Evolutionary conservation across 2,113 vertebrate genomes (phyloP).

Genomic region (Nestor notabilis): DNA sequence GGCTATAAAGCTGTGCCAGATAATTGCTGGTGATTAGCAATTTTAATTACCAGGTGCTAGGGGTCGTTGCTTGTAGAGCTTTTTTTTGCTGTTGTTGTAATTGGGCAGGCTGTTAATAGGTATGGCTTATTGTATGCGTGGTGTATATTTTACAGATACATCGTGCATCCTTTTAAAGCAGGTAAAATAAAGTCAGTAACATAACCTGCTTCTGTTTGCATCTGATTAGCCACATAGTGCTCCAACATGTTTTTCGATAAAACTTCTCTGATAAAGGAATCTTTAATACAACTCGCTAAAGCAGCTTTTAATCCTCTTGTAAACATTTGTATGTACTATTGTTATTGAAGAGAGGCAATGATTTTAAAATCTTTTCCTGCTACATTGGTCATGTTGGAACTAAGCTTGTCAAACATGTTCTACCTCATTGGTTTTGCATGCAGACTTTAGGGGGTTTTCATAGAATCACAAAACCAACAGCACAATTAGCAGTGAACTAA

Average conservation of each 20-base stretch:
- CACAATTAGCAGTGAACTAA: slow-evolving; percentile 49
- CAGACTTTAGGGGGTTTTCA: slow-evolving; percentile 54
- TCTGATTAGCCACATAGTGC: not conserved
- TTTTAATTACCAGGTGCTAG: slow-evolving; percentile 92
- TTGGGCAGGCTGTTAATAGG: slow-evolving; percentile 75
- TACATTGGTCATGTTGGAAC: slow-evolving; percentile 30
- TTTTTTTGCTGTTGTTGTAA: slow-evolving; percentile 52
- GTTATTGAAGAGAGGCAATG: slow-evolving; percentile 41
- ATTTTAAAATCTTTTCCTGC: slow-evolving; percentile 48
- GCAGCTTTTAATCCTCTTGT: slow-evolving; percentile 60
- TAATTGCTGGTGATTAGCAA: slow-evolving; percentile 91
- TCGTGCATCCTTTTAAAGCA: slow-evolving; percentile 53
- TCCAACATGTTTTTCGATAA: slow-evolving; percentile 34
- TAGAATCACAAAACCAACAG: slow-evolving; percentile 62
- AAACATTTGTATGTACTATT: slow-evolving; percentile 54
- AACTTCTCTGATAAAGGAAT: slow-evolving; percentile 1
- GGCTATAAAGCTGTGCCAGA: slow-evolving; percentile 78
- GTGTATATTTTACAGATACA: slow-evolving; percentile 62
- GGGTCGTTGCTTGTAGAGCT: slow-evolving; percentile 64
- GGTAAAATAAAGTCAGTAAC: slow-evolving; percentile 59
- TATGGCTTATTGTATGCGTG: slow-evolving; percentile 14
- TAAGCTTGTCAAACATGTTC: slow-evolving; percentile 65
- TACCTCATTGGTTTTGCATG: slow-evolving; percentile 53
- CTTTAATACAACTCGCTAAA: not conserved
- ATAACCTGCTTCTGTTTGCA: slow-evolving; percentile 10